Evolutionary conservation across 2,888 invertebrate species (phyloP), one percentile per base, ranked within the genome.

Genomic region (Cryptocheilus praepositus): DNA sequence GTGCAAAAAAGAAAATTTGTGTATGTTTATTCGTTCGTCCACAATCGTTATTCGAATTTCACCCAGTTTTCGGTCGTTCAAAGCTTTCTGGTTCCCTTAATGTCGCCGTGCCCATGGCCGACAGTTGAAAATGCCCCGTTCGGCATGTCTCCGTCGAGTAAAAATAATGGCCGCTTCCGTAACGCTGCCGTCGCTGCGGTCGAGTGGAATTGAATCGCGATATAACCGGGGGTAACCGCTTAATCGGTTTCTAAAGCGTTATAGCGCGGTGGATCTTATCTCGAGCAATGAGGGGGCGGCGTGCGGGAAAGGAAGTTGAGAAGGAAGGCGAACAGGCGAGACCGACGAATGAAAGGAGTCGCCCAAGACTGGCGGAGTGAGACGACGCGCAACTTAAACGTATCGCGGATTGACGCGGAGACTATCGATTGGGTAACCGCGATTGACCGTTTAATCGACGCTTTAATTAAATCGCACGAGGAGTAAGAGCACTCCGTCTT

Each of bases 361-460:
- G 45, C 56, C 15, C 22, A 13, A 18, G 36, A 56, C 7, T 18
- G 56, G 25, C 63, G 56, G 28, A 36, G 25, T 4, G 44, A 46
- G 22, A 19, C 15, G 16, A 28, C 19, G 18, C 52, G 28, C 45
- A 60, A 46, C 51, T 71, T 53, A 13, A 68, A 59, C 18, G 71
- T 36, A 56, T 61, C 60, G 36, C 51, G 19, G 59, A 49, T 49
- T 28, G 52, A 55, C 53, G 57, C 53, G 19, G 18, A 21, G 28
- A 22, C 49, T 56, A 67, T 61, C 73, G 66, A 61, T 65, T 61
- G 76, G 81, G 81, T 81, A 79, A 79, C 77, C 80, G 79, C 83
- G 83, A 85, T 84, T 83, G 85, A 85, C 83, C 82, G 83, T 82
- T 86, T 82, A 84, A 85, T 83, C 81, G 84, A 83, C 76, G 74